A percentile compares a stretch with the other conserved stretches of the same genome.
Evolutionary conservation across 2,113 vertebrate genomes (phyloP).

Genomic region (Falco punctatus): DNA sequence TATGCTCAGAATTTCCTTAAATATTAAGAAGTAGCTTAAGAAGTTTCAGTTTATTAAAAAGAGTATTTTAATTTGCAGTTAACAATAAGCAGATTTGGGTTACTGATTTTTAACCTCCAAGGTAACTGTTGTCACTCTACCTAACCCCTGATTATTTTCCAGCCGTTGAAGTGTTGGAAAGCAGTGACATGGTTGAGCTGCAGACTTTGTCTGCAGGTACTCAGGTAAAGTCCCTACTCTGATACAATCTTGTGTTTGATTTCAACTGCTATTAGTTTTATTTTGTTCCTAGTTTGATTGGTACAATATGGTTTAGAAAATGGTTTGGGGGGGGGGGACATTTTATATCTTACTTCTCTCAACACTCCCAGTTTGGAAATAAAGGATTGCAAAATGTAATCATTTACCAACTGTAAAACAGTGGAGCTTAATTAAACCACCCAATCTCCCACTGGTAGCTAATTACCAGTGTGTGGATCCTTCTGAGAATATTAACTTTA

Average conservation of each 20-base stretch:
- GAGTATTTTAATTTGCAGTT: not conserved
- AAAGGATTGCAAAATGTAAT: not conserved
- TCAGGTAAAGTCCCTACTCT: not conserved
- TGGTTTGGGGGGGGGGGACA: accelerated
- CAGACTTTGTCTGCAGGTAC: not conserved
- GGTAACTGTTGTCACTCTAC: not conserved
- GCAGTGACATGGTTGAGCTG: not conserved
- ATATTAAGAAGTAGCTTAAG: not conserved
- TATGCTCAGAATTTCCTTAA: not conserved
- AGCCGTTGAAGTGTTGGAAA: not conserved
- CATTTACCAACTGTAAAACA: not conserved
- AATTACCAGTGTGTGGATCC: not conserved
- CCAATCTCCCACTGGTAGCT: not conserved
- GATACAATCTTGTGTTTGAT: not conserved
- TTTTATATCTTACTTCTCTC: not conserved
- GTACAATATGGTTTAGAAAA: not conserved
- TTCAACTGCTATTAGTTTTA: not conserved
- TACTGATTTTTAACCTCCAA: not conserved
- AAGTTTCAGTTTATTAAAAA: not conserved
- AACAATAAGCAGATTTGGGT: not conserved
- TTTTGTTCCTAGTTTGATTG: not conserved
- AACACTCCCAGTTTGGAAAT: not conserved
- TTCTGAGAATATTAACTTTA: not conserved
- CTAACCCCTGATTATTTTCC: not conserved
- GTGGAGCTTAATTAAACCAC: not conserved